Conservation (phyloP, 2,113 vertebrate genomes). For the Otolemur garnettii region DNA sequence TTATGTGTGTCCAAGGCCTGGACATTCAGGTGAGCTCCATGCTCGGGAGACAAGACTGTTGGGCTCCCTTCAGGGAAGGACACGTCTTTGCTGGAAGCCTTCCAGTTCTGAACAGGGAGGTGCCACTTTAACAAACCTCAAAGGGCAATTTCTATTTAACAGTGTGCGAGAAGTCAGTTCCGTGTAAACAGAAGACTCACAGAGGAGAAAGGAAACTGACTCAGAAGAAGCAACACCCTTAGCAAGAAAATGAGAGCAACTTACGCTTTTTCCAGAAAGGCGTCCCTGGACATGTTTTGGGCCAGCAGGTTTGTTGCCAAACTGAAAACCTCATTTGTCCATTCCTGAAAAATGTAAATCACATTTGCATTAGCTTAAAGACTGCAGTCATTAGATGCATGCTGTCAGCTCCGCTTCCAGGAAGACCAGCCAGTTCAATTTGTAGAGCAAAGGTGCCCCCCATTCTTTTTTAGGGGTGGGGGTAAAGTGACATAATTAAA, state of each 20-base stretch:
- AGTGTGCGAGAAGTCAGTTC: conserved; percentile 73
- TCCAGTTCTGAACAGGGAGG: conserved; percentile 40
- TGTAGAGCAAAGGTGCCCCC: background rate
- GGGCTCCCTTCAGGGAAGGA: background rate
- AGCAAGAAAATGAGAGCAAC: conserved; percentile 82
- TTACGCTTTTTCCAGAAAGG: conserved; percentile 98
- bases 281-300: conserved; percentile 97
- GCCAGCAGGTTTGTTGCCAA: conserved; percentile 97
- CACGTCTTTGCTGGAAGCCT: background rate
- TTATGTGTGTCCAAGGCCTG: background rate
- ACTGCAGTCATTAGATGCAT: conserved; percentile 46
- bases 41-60: background rate
- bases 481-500: conserved; percentile 66
- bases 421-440: conserved; percentile 63
- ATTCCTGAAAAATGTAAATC: conserved; percentile 91
- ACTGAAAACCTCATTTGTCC: conserved; percentile 97
- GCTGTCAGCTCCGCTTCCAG: conserved; percentile 67
- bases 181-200: conserved; percentile 85
- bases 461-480: too few relatives aligned
- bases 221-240: conserved; percentile 83
- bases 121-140: conserved; percentile 73
- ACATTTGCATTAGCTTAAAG: conserved; percentile 71
- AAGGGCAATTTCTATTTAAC: conserved; percentile 85
- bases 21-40: background rate
- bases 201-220: conserved; percentile 85